Evolutionary conservation across 2,888 invertebrate genomes (phyloP).

Genomic region (Campoplex capitator): DNA sequence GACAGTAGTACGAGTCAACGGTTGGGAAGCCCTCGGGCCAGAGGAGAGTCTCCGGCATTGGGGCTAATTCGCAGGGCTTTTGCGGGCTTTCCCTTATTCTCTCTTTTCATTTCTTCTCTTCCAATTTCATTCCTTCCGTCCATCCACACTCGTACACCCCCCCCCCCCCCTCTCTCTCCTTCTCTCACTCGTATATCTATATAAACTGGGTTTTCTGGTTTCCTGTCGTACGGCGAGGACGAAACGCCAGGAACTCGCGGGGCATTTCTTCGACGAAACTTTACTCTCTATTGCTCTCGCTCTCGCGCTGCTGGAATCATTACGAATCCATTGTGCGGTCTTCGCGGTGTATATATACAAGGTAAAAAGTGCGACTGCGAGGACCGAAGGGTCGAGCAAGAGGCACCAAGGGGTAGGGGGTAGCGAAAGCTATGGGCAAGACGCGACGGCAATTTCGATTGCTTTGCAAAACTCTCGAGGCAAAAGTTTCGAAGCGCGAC

Average conservation of each 20-base stretch:
- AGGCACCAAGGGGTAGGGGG: too few relatives aligned
- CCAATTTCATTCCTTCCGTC: constrained; percentile 43
- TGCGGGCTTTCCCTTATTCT: constrained; percentile 52
- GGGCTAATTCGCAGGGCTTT: constrained; percentile 71
- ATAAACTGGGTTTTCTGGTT: constrained; percentile 38
- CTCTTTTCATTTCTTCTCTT: constrained; percentile 29
- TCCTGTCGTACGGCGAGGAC: constrained; percentile 33
- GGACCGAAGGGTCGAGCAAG: neutral
- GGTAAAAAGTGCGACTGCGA: constrained; percentile 4
- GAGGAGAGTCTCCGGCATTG: constrained; percentile 40
- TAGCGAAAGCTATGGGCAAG: neutral
- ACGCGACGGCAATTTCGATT: constrained; percentile 67
- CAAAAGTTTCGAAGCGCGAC: constrained; percentile 53
- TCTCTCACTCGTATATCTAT: neutral
- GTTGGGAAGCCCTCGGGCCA: constrained; percentile 43
- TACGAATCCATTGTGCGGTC: constrained; percentile 64
- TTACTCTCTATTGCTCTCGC: constrained; percentile 51
- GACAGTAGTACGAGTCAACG: constrained; percentile 26
- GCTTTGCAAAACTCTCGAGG: constrained; percentile 63
- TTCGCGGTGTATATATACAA: constrained; percentile 30
- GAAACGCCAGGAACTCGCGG: constrained; percentile 29
- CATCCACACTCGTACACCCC: constrained; percentile 4
- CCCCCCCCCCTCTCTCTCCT: too few relatives aligned
- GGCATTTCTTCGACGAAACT: constrained; percentile 55
- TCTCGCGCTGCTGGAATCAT: constrained; percentile 43